These are phyloP conservation scores for Capitulum mitella DNA, from an alignment of 2,888 invertebrate genomes.

Conservation along the genomic window DNA sequence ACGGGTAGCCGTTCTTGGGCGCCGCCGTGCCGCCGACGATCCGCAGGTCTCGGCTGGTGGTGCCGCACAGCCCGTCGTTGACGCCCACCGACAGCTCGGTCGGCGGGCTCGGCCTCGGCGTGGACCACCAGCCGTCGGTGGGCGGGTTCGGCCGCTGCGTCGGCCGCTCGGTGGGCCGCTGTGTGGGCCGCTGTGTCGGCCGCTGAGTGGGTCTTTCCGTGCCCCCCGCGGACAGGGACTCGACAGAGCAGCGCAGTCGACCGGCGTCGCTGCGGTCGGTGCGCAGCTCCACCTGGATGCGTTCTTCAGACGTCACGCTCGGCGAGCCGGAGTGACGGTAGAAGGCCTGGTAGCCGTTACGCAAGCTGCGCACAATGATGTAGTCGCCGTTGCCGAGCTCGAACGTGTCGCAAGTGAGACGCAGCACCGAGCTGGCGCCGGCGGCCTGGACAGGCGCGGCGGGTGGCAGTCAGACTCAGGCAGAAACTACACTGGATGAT, in stretches of 20 bases:
- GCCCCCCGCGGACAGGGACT: slow-evolving; percentile 30
- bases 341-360: not conserved
- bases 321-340: not conserved
- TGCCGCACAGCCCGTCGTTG: slow-evolving; percentile 82
- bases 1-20: not conserved
- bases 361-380: not conserved
- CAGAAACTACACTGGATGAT: too few species aligned
- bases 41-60: slow-evolving; percentile 88
- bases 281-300: slow-evolving; percentile 32
- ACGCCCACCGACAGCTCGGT: too few species aligned
- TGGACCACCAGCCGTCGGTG: too few species aligned
- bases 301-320: slow-evolving; percentile 8
- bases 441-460: too few species aligned
- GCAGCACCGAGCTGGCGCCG: not conserved
- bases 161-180: too few species aligned
- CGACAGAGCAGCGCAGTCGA: not conserved
- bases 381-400: not conserved
- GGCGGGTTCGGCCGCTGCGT: too few species aligned
- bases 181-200: too few species aligned
- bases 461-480: too few species aligned
- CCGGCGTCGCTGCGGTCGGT: slow-evolving; percentile 13
- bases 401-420: not conserved
- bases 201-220: too few species aligned
- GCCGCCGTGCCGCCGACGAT: not conserved
- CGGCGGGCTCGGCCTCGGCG: too few species aligned